These are phyloP conservation scores for Numida meleagris DNA, from an alignment of 2,113 vertebrate species.

Conservation along the genomic window DNA sequence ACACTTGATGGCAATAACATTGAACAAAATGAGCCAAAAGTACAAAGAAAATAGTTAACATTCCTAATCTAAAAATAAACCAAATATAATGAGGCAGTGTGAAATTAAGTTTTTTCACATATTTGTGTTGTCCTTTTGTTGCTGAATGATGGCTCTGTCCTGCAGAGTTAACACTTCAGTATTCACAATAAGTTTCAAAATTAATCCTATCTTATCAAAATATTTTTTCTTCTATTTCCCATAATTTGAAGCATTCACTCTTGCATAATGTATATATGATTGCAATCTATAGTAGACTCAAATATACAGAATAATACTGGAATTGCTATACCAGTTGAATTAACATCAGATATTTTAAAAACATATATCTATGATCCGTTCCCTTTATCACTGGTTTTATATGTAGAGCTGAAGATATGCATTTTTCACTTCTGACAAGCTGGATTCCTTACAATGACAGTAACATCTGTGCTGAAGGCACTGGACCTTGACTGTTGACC, in stretches of 20 bases:
- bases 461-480: background rate
- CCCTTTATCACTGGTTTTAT: background rate
- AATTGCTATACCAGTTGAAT: background rate
- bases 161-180: background rate
- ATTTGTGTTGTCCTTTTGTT: background rate
- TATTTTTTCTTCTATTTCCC: background rate
- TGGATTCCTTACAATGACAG: background rate
- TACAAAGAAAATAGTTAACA: background rate
- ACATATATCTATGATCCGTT: background rate
- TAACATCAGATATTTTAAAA: background rate
- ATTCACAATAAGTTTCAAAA: background rate
- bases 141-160: background rate
- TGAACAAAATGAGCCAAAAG: background rate
- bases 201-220: background rate
- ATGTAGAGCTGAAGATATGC: background rate
- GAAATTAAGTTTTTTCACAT: background rate
- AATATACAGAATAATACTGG: background rate
- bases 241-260: background rate
- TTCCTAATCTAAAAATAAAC: background rate
- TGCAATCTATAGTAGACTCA: background rate
- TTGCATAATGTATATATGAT: background rate
- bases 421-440: conserved; percentile 21
- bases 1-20: background rate
- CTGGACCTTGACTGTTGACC: conserved; percentile 21
- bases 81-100: rapidly evolving